Conservation (phyloP, 2,888 invertebrate species). For the Philopedon plagiatum region DNA sequence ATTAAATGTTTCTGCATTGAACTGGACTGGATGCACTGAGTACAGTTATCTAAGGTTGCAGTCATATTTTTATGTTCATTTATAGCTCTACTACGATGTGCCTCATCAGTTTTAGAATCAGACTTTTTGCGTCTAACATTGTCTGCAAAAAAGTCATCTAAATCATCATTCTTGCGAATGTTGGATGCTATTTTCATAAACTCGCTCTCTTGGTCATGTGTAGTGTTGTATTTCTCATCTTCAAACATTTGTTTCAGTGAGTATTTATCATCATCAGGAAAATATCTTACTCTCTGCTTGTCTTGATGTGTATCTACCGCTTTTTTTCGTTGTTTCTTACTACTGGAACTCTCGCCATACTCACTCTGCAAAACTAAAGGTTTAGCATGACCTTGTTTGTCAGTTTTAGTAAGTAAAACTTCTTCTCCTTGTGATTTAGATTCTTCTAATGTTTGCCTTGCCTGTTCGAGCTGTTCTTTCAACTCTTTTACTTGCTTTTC, state of each 20-base stretch:
- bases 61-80: slow-evolving; percentile 80
- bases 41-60: slow-evolving; percentile 84
- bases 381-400: slow-evolving; percentile 77
- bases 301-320: slow-evolving; percentile 81
- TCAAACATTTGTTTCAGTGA: slow-evolving; percentile 89
- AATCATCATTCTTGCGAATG: slow-evolving; percentile 78
- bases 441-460: slow-evolving; percentile 70
- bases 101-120: slow-evolving; percentile 74
- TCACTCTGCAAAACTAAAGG: slow-evolving; percentile 72
- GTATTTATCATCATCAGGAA: slow-evolving; percentile 91
- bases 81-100: slow-evolving; percentile 78
- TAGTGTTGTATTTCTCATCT: slow-evolving; percentile 84
- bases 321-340: slow-evolving; percentile 69
- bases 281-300: slow-evolving; percentile 85
- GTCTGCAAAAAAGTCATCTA: slow-evolving; percentile 89
- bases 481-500: slow-evolving; percentile 77
- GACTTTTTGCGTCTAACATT: slow-evolving; percentile 79
- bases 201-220: slow-evolving; percentile 85
- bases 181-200: slow-evolving; percentile 82
- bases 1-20: slow-evolving; percentile 88
- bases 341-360: slow-evolving; percentile 68
- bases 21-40: slow-evolving; percentile 85
- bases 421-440: slow-evolving; percentile 59
- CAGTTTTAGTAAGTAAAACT: slow-evolving; percentile 79
- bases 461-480: slow-evolving; percentile 81